Evolutionary conservation across 1,140 invertebrate species (phyloP).

Genomic region (Sweltsa coloradensis): DNA sequence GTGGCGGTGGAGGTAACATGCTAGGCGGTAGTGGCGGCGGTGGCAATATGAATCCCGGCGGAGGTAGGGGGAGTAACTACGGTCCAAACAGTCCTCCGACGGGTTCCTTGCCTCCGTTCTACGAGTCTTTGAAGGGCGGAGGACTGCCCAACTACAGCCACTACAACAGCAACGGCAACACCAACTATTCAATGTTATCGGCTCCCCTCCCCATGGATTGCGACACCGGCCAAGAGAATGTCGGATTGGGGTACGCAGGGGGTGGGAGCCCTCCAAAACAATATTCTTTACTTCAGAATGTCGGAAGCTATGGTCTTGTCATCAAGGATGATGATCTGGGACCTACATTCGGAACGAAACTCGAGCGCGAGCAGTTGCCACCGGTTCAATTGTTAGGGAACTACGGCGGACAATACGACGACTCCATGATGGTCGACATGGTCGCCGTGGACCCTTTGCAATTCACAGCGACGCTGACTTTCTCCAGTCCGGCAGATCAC

Average conservation of each 20-base stretch:
- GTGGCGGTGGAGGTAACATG: slow-evolving; percentile 35
- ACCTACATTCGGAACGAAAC: slow-evolving; percentile 1
- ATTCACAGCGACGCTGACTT: slow-evolving; percentile 66
- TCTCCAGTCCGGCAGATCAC: slow-evolving; percentile 62
- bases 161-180: slow-evolving; percentile 25
- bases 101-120: slow-evolving; percentile 69
- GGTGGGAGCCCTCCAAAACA: slow-evolving; percentile 43
- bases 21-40: slow-evolving; percentile 50
- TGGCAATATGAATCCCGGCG: slow-evolving; percentile 49
- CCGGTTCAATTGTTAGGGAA: slow-evolving; percentile 7
- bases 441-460: slow-evolving; percentile 63
- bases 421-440: slow-evolving; percentile 70
- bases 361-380: slow-evolving; percentile 29
- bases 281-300: slow-evolving; percentile 67
- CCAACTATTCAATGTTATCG: not conserved
- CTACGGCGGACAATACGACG: slow-evolving; percentile 37
- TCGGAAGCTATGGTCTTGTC: slow-evolving; percentile 55
- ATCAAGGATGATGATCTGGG: slow-evolving; percentile 60
- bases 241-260: slow-evolving; percentile 29
- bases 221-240: slow-evolving; percentile 49
- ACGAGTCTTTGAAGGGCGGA: slow-evolving; percentile 67
- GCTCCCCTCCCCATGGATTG: slow-evolving; percentile 53
- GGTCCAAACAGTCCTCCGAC: slow-evolving; percentile 72
- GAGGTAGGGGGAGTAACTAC: slow-evolving; percentile 62
- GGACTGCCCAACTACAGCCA: slow-evolving; percentile 34